These are phyloP conservation scores for Nysson spinosus DNA, from an alignment of 2,888 invertebrate species.

Conservation along the genomic window DNA sequence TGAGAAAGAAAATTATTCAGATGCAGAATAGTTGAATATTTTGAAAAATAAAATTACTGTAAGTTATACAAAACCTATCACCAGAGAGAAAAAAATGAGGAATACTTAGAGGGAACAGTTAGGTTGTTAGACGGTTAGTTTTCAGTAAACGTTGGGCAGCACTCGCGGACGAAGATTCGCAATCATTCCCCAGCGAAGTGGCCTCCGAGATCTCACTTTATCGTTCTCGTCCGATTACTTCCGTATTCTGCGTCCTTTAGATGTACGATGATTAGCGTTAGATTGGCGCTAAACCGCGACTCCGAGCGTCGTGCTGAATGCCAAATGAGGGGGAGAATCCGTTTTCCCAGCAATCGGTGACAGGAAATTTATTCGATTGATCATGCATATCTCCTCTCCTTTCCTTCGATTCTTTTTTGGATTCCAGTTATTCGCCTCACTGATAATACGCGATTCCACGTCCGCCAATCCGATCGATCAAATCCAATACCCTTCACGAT, in stretches of 20 bases:
- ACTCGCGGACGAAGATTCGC: not conserved
- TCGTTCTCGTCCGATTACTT: constrained; percentile 47
- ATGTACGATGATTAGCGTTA: constrained; percentile 56
- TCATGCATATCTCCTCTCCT: constrained; percentile 19
- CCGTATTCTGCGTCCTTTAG: constrained; percentile 41
- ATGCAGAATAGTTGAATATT: too few relatives aligned
- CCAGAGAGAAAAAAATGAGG: too few relatives aligned
- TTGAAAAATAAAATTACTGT: too few relatives aligned
- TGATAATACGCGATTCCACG: not conserved
- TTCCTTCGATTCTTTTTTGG: constrained; percentile 10
- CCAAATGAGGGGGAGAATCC: constrained; percentile 39
- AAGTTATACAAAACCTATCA: too few relatives aligned
- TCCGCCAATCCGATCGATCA: constrained; percentile 12
- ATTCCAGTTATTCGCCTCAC: not conserved
- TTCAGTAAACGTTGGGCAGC: too few relatives aligned
- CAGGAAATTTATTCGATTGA: constrained; percentile 48
- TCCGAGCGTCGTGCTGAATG: constrained; percentile 44
- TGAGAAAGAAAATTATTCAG: too few relatives aligned
- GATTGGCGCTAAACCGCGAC: constrained; percentile 48
- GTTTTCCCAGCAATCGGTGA: constrained; percentile 40
- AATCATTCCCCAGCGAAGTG: not conserved
- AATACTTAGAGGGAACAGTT: too few relatives aligned
- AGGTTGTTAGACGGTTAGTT: too few relatives aligned
- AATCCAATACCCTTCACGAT: not conserved
- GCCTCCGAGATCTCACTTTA: constrained; percentile 2